Conservation (phyloP, 1,140 invertebrate species). For the Scaptomyza pallida region DNA sequence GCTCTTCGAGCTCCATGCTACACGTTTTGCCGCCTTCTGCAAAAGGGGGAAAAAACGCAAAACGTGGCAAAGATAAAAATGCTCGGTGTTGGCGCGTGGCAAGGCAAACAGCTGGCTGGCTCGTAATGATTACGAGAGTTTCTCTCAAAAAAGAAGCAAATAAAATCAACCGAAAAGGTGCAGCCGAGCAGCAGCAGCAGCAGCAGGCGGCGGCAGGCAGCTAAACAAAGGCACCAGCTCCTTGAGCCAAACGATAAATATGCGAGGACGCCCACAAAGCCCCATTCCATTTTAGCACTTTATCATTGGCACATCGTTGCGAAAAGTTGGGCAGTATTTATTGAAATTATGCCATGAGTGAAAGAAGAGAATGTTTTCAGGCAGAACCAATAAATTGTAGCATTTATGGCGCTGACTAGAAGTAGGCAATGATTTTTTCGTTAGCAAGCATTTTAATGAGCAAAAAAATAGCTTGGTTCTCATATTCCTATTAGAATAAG, state of each 20-base stretch:
- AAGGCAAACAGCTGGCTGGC: conserved; percentile 71
- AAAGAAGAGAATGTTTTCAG: not conserved
- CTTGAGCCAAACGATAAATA: conserved; percentile 21
- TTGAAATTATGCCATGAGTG: conserved; percentile 49
- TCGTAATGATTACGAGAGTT: conserved; percentile 77
- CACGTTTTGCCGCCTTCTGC: not conserved
- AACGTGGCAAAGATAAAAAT: conserved; percentile 47
- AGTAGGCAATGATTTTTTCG: conserved; percentile 58
- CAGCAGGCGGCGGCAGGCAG: conserved; percentile 15
- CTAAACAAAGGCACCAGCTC: conserved; percentile 21
- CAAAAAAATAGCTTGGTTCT: conserved; percentile 2
- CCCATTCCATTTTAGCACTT: conserved; percentile 43
- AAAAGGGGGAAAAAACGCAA: conserved; percentile 1
- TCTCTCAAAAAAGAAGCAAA: conserved; percentile 37
- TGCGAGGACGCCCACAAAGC: conserved; percentile 26
- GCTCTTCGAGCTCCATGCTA: not conserved
- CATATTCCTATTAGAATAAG: conserved; percentile 56
- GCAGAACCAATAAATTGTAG: conserved; percentile 52
- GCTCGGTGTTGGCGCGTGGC: conserved; percentile 67
- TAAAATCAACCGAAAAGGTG: conserved; percentile 38
- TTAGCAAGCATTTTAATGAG: conserved; percentile 23
- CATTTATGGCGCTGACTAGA: conserved; percentile 63
- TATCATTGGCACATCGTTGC: conserved; percentile 79
- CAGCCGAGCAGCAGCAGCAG: conserved; percentile 9
- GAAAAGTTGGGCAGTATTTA: conserved; percentile 70